These are phyloP conservation scores for Vicugna pacos DNA, from an alignment of 2,113 vertebrate species.

Conservation along the genomic window DNA sequence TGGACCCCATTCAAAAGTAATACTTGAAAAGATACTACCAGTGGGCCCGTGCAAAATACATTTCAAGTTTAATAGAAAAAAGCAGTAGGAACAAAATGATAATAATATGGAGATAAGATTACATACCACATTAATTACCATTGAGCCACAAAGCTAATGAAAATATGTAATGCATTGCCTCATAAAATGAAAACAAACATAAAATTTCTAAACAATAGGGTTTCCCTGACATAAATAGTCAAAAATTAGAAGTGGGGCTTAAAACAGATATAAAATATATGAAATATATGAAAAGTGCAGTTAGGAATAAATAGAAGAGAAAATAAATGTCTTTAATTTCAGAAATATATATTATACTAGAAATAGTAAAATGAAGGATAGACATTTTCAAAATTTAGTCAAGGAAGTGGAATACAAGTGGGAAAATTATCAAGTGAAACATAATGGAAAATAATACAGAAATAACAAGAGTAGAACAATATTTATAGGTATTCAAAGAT, in stretches of 20 bases:
- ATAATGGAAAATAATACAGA: background rate
- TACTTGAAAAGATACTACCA: background rate
- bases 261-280: background rate
- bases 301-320: background rate
- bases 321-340: background rate
- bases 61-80: conserved; percentile 34
- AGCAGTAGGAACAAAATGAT: conserved; percentile 19
- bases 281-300: background rate
- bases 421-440: background rate
- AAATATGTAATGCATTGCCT: background rate
- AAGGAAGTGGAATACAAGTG: background rate
- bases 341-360: background rate
- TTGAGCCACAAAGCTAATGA: background rate
- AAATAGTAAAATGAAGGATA: background rate
- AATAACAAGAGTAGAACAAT: background rate
- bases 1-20: background rate
- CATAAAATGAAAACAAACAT: background rate
- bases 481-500: background rate
- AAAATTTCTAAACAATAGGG: background rate
- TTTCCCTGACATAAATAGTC: background rate
- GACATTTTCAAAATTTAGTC: background rate
- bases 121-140: background rate
- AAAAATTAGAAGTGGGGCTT: background rate
- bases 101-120: background rate
- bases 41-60: background rate